Percentiles rank a stretch among this genome's conserved stretches.
Evolutionary conservation across 2,888 invertebrate genomes (phyloP).

Genomic region (Tuberolachnus salignus): DNA sequence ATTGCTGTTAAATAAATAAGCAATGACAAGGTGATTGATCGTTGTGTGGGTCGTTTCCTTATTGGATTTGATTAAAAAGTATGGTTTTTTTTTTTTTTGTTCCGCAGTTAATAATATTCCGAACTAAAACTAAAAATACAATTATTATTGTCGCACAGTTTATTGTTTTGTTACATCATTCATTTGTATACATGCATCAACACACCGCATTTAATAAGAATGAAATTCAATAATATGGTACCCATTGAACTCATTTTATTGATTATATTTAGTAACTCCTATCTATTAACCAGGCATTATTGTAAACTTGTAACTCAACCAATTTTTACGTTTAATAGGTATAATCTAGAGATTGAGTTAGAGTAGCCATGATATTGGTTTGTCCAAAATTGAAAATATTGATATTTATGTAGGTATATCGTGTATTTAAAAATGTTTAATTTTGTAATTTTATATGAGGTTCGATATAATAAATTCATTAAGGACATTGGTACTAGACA

Average conservation of each 20-base stretch:
- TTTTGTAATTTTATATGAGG: too few relatives aligned
- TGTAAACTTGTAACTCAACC: too few relatives aligned
- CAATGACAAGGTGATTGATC: constrained; percentile 53
- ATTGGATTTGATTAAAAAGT: constrained; percentile 53
- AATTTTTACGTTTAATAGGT: too few relatives aligned
- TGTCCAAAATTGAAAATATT: too few relatives aligned
- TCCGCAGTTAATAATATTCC: constrained; percentile 29
- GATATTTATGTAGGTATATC: not conserved
- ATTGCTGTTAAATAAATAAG: constrained; percentile 42
- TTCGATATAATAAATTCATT: not conserved
- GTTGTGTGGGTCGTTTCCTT: constrained; percentile 29
- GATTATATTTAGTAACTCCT: too few relatives aligned
- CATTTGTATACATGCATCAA: not conserved
- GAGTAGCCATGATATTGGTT: too few relatives aligned
- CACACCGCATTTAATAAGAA: not conserved
- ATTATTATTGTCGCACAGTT: not conserved
- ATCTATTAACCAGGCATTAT: too few relatives aligned
- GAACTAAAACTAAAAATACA: constrained; percentile 17
- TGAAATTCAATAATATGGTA: not conserved
- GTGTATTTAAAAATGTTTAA: not conserved
- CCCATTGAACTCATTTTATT: too few relatives aligned
- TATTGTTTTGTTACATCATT: constrained; percentile 4
- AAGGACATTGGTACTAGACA: too few relatives aligned
- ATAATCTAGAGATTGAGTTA: too few relatives aligned
- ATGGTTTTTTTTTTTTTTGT: constrained; percentile 10